These are phyloP conservation scores for Nesometra sesokonis DNA, from an alignment of 35 echinoderm and acorn worm species.

Conservation along the genomic window DNA sequence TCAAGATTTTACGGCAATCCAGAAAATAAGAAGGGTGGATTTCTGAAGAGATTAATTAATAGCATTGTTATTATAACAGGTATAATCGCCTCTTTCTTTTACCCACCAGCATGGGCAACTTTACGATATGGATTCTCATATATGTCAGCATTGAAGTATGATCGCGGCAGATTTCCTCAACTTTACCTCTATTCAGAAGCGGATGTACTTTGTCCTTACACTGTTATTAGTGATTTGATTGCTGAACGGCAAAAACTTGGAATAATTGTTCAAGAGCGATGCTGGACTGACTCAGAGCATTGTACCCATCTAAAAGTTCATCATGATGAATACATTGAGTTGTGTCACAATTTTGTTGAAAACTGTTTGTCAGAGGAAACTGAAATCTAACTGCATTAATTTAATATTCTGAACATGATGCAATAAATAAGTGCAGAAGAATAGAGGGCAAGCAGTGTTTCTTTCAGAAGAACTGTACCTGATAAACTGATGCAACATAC, in stretches of 20 bases:
- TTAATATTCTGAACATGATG: too few relatives aligned
- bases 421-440: too few relatives aligned
- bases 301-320: conserved; percentile 47
- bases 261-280: conserved; percentile 45
- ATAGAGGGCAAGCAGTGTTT: too few relatives aligned
- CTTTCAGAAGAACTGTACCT: too few relatives aligned
- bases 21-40: neutral
- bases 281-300: conserved; percentile 71
- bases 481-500: too few relatives aligned
- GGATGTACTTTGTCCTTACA: conserved; percentile 41
- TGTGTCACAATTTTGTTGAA: conserved; percentile 48
- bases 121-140: neutral
- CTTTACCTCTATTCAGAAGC: conserved; percentile 75
- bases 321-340: conserved; percentile 50
- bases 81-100: conserved; percentile 3
- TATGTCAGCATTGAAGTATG: conserved; percentile 25
- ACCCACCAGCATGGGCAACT: neutral
- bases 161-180: conserved; percentile 38
- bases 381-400: too few relatives aligned
- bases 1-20: neutral
- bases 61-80: neutral
- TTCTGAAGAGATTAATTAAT: conserved; percentile 18
- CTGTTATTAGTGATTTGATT: conserved; percentile 41
- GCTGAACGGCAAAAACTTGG: conserved; percentile 25
- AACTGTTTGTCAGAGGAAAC: conserved; percentile 10